A percentile compares a stretch with the other conserved stretches of the same genome.
Conservation (phyloP, 1,140 invertebrate genomes). For the Helicoverpa armigera region DNA sequence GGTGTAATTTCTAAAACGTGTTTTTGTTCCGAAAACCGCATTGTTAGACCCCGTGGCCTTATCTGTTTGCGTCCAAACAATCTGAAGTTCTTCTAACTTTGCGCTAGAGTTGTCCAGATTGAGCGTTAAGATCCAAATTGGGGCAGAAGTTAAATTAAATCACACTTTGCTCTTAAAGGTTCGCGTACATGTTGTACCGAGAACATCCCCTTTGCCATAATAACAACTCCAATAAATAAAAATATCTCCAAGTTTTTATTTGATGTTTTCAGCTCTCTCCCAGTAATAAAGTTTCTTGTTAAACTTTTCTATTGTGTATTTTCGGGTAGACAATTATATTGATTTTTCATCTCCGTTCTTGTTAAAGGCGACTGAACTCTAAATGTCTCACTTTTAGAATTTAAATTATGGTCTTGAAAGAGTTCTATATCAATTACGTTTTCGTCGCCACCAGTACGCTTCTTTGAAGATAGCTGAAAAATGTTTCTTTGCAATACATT, state of each 20-base stretch:
- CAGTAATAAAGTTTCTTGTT: slow-evolving; percentile 20
- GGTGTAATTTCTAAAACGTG: slow-evolving; percentile 8
- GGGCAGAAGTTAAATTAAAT: slow-evolving; percentile 41
- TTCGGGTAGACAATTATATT: slow-evolving; percentile 45
- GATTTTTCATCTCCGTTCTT: slow-evolving; percentile 36
- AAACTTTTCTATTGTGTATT: slow-evolving; percentile 48
- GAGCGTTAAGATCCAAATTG: slow-evolving; percentile 15
- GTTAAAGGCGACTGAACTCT: slow-evolving; percentile 30
- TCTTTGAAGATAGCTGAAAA: background rate
- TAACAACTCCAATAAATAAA: slow-evolving; percentile 54
- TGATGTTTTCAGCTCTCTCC: slow-evolving; percentile 47
- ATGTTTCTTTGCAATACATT: background rate
- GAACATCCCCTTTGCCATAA: slow-evolving; percentile 2
- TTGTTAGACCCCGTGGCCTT: slow-evolving; percentile 22
- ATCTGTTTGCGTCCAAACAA: slow-evolving; percentile 32
- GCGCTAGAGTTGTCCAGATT: slow-evolving; percentile 13
- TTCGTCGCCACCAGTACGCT: background rate
- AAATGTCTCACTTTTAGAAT: slow-evolving; percentile 16
- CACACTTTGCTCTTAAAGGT: slow-evolving; percentile 33
- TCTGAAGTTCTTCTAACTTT: slow-evolving; percentile 34
- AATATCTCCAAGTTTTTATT: slow-evolving; percentile 55
- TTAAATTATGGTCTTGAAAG: background rate
- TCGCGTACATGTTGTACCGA: background rate
- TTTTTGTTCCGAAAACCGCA: slow-evolving; percentile 17
- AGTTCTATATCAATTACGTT: background rate